phyloP scores from a whole-genome alignment of 64 coral and sea anemone species.

The Montipora efflorescens region DNA sequence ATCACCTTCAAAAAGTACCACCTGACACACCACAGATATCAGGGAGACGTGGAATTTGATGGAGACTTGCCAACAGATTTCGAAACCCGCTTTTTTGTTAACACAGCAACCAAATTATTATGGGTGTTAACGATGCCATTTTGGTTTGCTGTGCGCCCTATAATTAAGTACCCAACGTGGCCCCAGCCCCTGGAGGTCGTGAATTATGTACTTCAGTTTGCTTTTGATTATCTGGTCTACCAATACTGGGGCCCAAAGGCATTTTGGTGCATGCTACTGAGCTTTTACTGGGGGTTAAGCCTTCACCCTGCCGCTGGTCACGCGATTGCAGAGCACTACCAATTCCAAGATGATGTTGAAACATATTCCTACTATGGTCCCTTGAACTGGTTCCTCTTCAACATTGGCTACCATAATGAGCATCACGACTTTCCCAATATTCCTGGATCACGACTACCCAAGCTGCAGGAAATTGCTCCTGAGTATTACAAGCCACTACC shows the following conservation, averaged over 20 bases:
- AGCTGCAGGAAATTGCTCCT: conserved; percentile 86
- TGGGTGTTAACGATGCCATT: conserved; percentile 98
- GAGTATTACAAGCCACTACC: conserved; percentile 93
- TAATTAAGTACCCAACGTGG: conserved; percentile 88
- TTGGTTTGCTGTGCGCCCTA: conserved; percentile 94
- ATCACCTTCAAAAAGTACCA: conserved; percentile 99
- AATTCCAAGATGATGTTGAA: conserved; percentile 86
- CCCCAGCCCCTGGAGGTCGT: conserved; percentile 81
- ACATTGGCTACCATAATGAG: conserved; percentile 98
- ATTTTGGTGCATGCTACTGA: conserved; percentile 82
- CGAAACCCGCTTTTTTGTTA: conserved; percentile 94
- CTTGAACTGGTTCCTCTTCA: conserved; percentile 89
- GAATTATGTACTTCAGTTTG: conserved; percentile 78
- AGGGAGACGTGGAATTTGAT: conserved; percentile 96
- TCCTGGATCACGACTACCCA: conserved; percentile 91
- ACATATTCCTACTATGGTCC: conserved; percentile 98
- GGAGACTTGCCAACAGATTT: conserved; percentile 92
- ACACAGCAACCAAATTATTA: conserved; percentile 87
- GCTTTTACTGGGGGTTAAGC: conserved; percentile 83
- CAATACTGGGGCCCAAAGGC: conserved; percentile 86
- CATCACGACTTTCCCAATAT: conserved; percentile 97
- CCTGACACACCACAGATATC: conserved; percentile 94
- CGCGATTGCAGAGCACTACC: conserved; percentile 97
- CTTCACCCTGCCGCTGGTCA: conserved; percentile 96
- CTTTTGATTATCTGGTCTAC: conserved; percentile 69